Percentiles rank a stretch among this genome's conserved stretches.
phyloP scores from a whole-genome alignment of 2,797 vertebrate species.

The Tangara arthus region DNA sequence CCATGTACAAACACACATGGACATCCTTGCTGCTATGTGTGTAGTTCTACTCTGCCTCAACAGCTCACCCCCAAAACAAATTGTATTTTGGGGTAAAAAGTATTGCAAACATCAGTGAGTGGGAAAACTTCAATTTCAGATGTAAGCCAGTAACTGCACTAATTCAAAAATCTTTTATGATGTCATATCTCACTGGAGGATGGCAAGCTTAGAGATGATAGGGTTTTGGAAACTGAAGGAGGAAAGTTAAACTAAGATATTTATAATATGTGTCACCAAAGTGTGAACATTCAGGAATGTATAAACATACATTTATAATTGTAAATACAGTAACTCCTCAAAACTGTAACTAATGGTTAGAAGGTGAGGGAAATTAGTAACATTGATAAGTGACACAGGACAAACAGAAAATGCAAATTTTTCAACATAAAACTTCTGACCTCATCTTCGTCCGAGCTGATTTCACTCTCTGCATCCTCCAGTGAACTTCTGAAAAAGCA shows the following conservation, averaged over 20 bases:
- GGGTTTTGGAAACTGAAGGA: background rate
- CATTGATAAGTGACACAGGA: background rate
- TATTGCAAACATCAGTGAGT: background rate
- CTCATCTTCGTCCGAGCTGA: conserved; percentile 41
- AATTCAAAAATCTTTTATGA: background rate
- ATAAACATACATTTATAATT: background rate
- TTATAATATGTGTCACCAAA: background rate
- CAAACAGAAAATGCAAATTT: background rate
- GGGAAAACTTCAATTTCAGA: background rate
- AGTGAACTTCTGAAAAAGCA: conserved; percentile 41
- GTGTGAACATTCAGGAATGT: background rate
- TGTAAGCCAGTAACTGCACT: background rate
- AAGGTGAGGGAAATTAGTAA: background rate
- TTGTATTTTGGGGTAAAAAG: background rate
- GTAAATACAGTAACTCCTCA: background rate
- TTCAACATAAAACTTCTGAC: conserved; percentile 40
- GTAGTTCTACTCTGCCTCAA: background rate
- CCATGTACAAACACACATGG: background rate
- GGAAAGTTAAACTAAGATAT: background rate
- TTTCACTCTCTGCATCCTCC: background rate
- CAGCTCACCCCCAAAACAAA: background rate
- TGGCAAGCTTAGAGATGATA: background rate
- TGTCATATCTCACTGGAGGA: background rate
- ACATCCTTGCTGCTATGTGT: background rate
- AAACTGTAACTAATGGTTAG: background rate